Evolutionary conservation across 2,113 vertebrate genomes (phyloP), one percentile per base, ranked within the genome.

Genomic region (Sebastes schlegelii): DNA sequence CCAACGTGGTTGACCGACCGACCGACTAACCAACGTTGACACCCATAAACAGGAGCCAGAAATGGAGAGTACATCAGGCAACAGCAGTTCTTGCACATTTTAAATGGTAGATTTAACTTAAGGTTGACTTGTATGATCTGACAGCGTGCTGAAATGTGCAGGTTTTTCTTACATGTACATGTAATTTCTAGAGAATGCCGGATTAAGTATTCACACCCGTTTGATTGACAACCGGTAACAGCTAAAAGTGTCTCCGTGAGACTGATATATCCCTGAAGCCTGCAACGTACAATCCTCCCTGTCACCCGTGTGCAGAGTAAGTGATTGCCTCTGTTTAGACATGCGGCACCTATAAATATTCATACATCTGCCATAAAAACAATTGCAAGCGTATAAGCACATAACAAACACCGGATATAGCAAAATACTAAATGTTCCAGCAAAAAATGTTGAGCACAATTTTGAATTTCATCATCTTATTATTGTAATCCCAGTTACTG

Each of bases 341-440:
- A 34, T 76, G 67, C 46, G 26, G 54, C 14, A 21, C n/a, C 40
- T 76, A 73, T 65, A 78, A 76, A 86, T 79, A 82, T 64, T 69
- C n/a, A 21, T 12, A 23, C 17, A 64, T 77, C 17, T 8, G 4
- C 23, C 51, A 61, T 52, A 13, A 63, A 34, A 76, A 54, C 55
- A 81, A 34, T 23, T 10, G 8, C 26, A 26, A n/a, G 12, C 34
- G 26, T 26, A 26, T 26, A 34, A 34, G 34, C 34, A 80, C 40
- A 63, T 34, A 63, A 71, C 58, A 70, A 12, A 64, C 62, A 64
- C 60, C 17, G 61, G 46, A 54, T 7, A 19, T 21, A 61, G 43
- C 12, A 21, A 34, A 55, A 71, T 16, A 66, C 11, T 13, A 48
- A 58, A 58, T 77, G 46, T 82, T 72, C 61, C 76, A 75, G 40